A percentile compares a stretch with the other conserved stretches of the same genome.
Conservation (phyloP, 2,888 invertebrate species). For the Drosophila diplacantha region DNA sequence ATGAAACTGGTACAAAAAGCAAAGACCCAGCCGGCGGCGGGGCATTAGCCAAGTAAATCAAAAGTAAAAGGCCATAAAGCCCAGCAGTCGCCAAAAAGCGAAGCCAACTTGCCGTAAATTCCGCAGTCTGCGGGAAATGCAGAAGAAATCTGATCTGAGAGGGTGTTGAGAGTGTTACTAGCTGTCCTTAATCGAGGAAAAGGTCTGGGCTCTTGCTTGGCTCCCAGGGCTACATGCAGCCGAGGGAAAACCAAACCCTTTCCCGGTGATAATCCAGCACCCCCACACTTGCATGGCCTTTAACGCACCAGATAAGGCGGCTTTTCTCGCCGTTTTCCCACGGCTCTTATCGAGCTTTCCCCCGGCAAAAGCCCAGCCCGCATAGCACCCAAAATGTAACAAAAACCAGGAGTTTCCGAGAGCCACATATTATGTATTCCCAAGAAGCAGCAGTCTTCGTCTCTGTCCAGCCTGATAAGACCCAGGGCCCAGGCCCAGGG, state of each 20-base stretch:
- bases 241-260: neutral
- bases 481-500: neutral
- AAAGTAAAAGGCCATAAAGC: slow-evolving; percentile 14
- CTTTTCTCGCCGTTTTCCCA: slow-evolving; percentile 13
- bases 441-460: slow-evolving; percentile 10
- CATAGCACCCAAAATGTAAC: slow-evolving; percentile 31
- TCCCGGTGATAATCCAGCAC: slow-evolving; percentile 13
- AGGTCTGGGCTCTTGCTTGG: too few species aligned
- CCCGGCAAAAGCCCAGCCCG: slow-evolving; percentile 38
- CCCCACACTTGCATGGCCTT: slow-evolving; percentile 14
- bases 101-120: neutral
- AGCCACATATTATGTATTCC: slow-evolving; percentile 11
- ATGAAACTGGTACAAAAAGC: slow-evolving; percentile 52
- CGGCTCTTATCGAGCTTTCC: slow-evolving; percentile 58
- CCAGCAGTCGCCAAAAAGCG: neutral
- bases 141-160: neutral
- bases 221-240: neutral
- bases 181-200: too few species aligned
- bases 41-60: slow-evolving; percentile 5
- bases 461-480: slow-evolving; percentile 15
- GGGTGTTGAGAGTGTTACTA: neutral
- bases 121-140: neutral
- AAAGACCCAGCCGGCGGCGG: slow-evolving; percentile 1
- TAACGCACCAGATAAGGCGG: neutral
- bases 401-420: slow-evolving; percentile 4